phyloP scores from a whole-genome alignment of 2,113 vertebrate species.

The Mesoclemmys tuberculata region DNA sequence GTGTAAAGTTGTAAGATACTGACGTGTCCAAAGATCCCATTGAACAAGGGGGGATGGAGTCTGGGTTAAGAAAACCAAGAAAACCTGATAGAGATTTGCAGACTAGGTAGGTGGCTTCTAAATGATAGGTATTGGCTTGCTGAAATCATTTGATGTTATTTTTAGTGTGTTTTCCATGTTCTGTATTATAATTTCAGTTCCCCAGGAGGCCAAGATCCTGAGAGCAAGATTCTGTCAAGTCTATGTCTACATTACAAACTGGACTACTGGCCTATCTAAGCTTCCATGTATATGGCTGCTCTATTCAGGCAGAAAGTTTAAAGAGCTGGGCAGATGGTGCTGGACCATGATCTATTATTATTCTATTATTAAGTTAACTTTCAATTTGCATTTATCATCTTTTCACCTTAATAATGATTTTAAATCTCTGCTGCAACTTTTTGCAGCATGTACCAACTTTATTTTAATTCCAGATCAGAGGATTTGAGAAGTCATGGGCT shows the following conservation, averaged over 20 bases:
- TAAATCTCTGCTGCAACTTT: neutral
- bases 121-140: neutral
- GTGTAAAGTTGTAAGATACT: neutral
- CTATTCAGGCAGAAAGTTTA: neutral
- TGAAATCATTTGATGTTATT: neutral
- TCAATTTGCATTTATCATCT: neutral
- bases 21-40: neutral
- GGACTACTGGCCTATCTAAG: accelerated
- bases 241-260: neutral
- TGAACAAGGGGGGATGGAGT: neutral
- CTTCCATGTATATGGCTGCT: neutral
- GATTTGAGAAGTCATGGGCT: accelerated
- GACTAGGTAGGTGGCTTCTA: neutral
- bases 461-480: constrained; percentile 39
- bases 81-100: neutral
- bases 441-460: neutral
- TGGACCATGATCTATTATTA: neutral
- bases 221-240: neutral
- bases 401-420: neutral
- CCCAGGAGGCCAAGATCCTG: neutral
- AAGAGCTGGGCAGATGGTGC: neutral
- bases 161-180: neutral
- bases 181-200: neutral
- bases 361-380: neutral
- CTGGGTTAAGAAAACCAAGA: neutral